These are phyloP conservation scores for Callospermophilus lateralis DNA, from an alignment of 2,113 vertebrate genomes.

Conservation along the genomic window DNA sequence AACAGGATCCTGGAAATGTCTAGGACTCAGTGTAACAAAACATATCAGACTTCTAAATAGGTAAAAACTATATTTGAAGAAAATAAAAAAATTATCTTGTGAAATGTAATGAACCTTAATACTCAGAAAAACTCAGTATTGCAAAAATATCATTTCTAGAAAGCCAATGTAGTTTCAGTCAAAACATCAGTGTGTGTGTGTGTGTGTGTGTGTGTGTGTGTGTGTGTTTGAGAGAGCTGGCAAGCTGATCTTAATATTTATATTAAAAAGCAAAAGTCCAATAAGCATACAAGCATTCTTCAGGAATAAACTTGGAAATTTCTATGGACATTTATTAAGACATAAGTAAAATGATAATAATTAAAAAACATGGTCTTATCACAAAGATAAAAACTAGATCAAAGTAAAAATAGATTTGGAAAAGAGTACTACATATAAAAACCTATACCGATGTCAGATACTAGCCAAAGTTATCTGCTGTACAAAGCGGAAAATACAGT, in stretches of 20 bases:
- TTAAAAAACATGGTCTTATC: not conserved
- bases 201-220: not conserved
- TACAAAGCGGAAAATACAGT: not conserved
- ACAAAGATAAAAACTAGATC: not conserved
- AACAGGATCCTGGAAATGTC: not conserved
- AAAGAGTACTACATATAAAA: not conserved
- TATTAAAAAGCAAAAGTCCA: not conserved
- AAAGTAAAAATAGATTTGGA: not conserved
- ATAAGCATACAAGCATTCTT: not conserved
- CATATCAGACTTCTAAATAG: not conserved
- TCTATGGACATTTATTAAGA: not conserved
- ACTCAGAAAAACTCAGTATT: not conserved
- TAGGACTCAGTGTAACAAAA: not conserved
- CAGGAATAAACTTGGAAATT: not conserved
- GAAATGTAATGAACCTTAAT: not conserved
- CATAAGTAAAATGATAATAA: not conserved
- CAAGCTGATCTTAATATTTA: not conserved
- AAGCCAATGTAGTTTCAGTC: not conserved
- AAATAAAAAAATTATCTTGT: not conserved
- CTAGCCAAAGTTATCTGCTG: not conserved
- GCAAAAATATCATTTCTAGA: not conserved
- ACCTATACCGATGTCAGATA: too few relatives aligned
- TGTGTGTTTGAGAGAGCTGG: not conserved
- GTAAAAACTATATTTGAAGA: conserved; percentile 5
- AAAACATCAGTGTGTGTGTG: not conserved